Conservation (phyloP, 1,140 invertebrate genomes). For the Theocolax elegans region DNA sequence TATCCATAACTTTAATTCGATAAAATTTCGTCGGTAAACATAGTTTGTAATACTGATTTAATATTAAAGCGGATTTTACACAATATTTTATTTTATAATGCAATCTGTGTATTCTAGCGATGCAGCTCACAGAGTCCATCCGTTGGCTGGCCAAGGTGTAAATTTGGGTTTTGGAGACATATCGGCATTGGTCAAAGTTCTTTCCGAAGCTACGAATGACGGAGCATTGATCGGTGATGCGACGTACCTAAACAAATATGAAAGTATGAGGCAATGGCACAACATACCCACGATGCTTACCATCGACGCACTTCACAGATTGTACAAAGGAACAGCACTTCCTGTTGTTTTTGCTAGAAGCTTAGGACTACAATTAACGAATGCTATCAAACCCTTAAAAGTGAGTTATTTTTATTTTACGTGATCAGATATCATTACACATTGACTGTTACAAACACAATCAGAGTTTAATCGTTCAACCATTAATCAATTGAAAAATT, state of each 20-base stretch:
- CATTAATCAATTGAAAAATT: not conserved
- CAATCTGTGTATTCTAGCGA: constrained; percentile 85
- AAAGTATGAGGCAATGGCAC: constrained; percentile 83
- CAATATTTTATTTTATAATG: no score
- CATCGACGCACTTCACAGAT: constrained; percentile 86
- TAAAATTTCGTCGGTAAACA: no score
- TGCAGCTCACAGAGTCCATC: constrained; percentile 96
- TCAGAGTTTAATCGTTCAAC: not conserved
- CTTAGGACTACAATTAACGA: constrained; percentile 86
- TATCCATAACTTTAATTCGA: no score
- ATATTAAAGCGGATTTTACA: no score
- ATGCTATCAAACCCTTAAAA: constrained; percentile 85
- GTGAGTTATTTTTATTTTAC: constrained; percentile 65
- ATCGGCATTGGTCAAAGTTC: constrained; percentile 73
- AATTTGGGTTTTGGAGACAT: constrained; percentile 98
- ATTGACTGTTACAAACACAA: no score
- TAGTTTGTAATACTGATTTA: constrained; percentile 1
- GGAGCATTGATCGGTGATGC: constrained; percentile 75
- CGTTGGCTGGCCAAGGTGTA: constrained; percentile 95
- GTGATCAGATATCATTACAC: no score
- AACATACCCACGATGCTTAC: constrained; percentile 90
- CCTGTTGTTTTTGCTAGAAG: constrained; percentile 86
- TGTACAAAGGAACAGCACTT: constrained; percentile 82
- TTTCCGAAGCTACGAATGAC: constrained; percentile 77
- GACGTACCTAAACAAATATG: constrained; percentile 84